Evolutionary conservation across 2,888 invertebrate genomes (phyloP), one percentile per base, ranked within the genome.

Genomic region (Hypomecis atomaria): DNA sequence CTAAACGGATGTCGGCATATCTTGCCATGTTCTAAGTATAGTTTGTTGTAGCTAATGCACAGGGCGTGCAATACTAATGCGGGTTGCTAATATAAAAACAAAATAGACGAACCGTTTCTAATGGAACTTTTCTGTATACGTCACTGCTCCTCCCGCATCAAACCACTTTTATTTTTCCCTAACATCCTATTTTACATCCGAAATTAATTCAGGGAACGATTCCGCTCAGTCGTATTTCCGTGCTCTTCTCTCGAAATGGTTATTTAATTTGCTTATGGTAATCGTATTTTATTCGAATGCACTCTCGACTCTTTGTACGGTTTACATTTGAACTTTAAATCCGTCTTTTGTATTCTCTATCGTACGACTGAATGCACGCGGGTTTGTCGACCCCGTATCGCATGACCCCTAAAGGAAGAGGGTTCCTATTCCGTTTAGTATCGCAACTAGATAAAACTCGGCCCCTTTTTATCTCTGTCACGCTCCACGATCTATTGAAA

Each of bases 341-440:
- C 79, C 71, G 71, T 73, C 74, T 76, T 79, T 82, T 81, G 77
- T 79, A 72, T 72, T 61, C 60, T 65, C 43, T 36, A 42, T 67
- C 74, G 74, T 73, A 75, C 77, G 76, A 77, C 78, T 89, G 82
- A 88, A 84, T 88, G 87, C 87, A 80, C 85, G 81, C 71, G 80
- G 85, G 91, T 85, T 86, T 83, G 83, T 85, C 79, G 89, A 89
- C 88, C 90, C 81, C 79, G 76, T 78, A 76, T 78, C 78, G 78
- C 79, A 79, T 85, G 87, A 85, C 85, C 88, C 87, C 81, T 78
- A 81, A 81, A 85, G 85, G 86, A 87, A 88, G 86, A 86, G 87
- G 85, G 85, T 79, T 80, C 87, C 87, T 88, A 84, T 82, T 82
- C 86, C 83, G 82, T 81, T 86, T 83, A 83, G 78, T 83, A 81